Evolutionary conservation across 2,113 vertebrate species (phyloP), one percentile per base, ranked within the genome.

Genomic region (Corydoras sp.): DNA sequence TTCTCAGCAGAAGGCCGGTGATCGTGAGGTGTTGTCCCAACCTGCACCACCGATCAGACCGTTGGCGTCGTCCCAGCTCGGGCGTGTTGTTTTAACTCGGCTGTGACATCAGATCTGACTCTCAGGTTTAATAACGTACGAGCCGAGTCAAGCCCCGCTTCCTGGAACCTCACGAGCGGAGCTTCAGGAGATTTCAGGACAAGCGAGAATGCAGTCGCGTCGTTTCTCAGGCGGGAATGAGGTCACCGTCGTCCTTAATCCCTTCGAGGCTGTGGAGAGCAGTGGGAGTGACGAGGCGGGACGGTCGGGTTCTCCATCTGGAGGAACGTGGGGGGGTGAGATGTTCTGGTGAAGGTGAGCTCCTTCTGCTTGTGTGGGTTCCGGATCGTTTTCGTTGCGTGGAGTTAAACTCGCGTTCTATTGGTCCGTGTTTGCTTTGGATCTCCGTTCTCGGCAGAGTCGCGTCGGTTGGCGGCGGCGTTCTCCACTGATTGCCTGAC

Each of bases 21-120:
- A 82, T 81, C 81, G 68, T 81, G 80, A 86, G 83, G 82, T 87
- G 85, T 87, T 91, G 90, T 82, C 83, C 77, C 72, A 82, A 90
- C 89, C 80, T 91, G 90, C 83, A 84, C 82, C 68, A 80, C 81
- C 75, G 75, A 86, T 87, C 79, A 82, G 54, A 80, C 75, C 85
- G 62, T 62, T 60, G 81, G 78, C 83, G 78, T 79, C 72, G 71
- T 82, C 85, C 65, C 77, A 83, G 68, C 69, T 74, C 50, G 71
- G 61, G 79, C 80, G 84, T 84, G 81, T 88, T 88, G 85, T 85
- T 87, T 82, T 80, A 81, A 80, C 82, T 76, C 69, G 53, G 74
- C 78, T 76, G 71, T 86, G 86, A 88, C 86, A 87, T 89, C 87
- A 90, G 82, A 87, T 88, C 77, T 81, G 76, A 58, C 73, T 82